Evolutionary conservation across 1,140 invertebrate genomes (phyloP), one percentile per base, ranked within the genome.

Genomic region (Andrena cerasifolii): DNA sequence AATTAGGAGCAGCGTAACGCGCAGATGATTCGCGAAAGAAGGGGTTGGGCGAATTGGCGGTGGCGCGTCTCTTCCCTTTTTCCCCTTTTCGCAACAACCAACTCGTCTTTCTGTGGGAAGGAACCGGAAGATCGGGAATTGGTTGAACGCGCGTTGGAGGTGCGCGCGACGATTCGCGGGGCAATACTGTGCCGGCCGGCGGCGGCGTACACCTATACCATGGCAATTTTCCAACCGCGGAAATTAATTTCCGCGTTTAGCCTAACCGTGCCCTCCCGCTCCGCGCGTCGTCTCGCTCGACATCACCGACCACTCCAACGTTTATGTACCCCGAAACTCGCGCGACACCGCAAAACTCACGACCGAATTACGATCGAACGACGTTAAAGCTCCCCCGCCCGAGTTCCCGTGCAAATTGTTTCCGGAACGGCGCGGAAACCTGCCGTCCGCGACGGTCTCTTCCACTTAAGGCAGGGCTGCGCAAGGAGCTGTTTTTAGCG

Each of bases 1-100:
- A n/a, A n/a, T n/a, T n/a, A n/a, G n/a, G 66, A 61, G 80, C 78
- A 73, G 79, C 87, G 87, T 83, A 88, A 88, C 87, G 88, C 85
- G 82, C 83, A 87, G 84, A 87, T 88, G 85, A 84, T 88, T 88
- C 56, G 43, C n/a, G 12, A 16, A 54, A 16, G 36, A 68, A 43
- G 72, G 61, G 31, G 24, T 51, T 36, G 18, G 8, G 3, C 24
- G 33, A 45, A 31, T 10, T 33, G 31, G 28, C 36, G 45, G 49
- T 28, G 26, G 18, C 67, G 68, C 24, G 51, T 58, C 51, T 47
- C 59, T 36, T 18, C 16, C 36, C 31, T 18, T 21, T 21, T 24
- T 49, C 54, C 28, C 51, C 49, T n/a, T n/a, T n/a, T n/a, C n/a
- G n/a, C n/a, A n/a, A n/a, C n/a, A n/a, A n/a, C n/a, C n/a, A n/a